Evolutionary conservation across 2,113 vertebrate genomes (phyloP), one percentile per base, ranked within the genome.

Genomic region (Ornithorhynchus anatinus): DNA sequence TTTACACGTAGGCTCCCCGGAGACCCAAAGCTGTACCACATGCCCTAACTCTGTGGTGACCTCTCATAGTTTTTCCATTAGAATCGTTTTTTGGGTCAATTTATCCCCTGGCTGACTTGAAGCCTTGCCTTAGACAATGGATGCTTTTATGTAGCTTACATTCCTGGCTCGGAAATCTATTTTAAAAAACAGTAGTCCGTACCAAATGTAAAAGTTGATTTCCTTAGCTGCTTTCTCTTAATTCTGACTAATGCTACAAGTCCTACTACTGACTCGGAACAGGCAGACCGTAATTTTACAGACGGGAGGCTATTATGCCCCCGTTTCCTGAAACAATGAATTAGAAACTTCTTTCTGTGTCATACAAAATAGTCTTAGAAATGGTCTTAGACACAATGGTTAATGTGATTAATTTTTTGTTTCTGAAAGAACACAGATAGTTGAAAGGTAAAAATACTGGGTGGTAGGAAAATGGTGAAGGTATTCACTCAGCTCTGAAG

Each of bases 301-400:
- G 68, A 69, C 75, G 47, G 59, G 64, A 86, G 27, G 15, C 77
- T 54, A 72, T 62, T 72, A 80, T 33, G 11, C 25, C 52, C 56
- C 76, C 45, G 76, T 85, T 89, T 90, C 63, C 71, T 83, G 77
- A 77, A 84, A 71, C 39, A 75, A 50, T 59, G 66, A 67, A 31
- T 80, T 86, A 78, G 72, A 79, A 82, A 60, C 35, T 56, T 40
- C 39, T 82, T 59, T 58, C 43, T 72, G 38, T 35, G 80, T 77
- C 48, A 60, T 43, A 75, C 40, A 68, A 85, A 79, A 81, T 25
- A 76, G 44, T 73, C 79, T 65, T 36, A 71, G 45, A 85, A 77
- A 62, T 33, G 57, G 29, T 31, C 15, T 63, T 72, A 80, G 65
- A 53, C 56, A 84, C 35, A 75, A 52, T 35, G 47, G 72, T 33